Conservation (phyloP, 2,113 vertebrate species). For the Onychostruthus taczanowskii region DNA sequence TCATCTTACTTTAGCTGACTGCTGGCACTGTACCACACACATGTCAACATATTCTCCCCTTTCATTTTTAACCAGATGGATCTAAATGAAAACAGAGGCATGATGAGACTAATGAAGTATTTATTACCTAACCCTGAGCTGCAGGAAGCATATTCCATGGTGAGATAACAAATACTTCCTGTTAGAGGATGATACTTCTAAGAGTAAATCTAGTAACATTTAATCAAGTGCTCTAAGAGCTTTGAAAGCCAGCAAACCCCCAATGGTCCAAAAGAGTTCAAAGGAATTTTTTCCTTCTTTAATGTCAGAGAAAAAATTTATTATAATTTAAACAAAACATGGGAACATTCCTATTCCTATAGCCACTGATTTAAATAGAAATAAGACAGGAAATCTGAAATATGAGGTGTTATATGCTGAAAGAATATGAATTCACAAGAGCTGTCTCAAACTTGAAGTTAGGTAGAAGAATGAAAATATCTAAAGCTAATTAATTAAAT, state of each 20-base stretch:
- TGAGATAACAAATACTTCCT: neutral
- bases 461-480: neutral
- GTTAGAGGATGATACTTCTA: neutral
- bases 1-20: neutral
- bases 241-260: neutral
- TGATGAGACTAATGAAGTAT: neutral
- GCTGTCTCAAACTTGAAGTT: neutral
- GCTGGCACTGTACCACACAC: neutral
- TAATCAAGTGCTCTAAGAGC: neutral
- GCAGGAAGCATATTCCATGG: neutral
- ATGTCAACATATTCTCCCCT: neutral
- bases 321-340: neutral
- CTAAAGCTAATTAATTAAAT: neutral
- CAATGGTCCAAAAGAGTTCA: neutral
- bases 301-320: neutral
- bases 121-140: neutral
- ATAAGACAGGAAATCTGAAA: neutral
- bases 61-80: neutral
- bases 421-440: neutral
- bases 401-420: neutral
- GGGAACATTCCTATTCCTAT: neutral
- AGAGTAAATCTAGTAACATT: neutral
- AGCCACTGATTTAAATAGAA: neutral
- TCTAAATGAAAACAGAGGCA: neutral
- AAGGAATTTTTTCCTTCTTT: neutral